phyloP scores from a whole-genome alignment of 2,113 vertebrate species.

The Xyrauchen texanus region DNA sequence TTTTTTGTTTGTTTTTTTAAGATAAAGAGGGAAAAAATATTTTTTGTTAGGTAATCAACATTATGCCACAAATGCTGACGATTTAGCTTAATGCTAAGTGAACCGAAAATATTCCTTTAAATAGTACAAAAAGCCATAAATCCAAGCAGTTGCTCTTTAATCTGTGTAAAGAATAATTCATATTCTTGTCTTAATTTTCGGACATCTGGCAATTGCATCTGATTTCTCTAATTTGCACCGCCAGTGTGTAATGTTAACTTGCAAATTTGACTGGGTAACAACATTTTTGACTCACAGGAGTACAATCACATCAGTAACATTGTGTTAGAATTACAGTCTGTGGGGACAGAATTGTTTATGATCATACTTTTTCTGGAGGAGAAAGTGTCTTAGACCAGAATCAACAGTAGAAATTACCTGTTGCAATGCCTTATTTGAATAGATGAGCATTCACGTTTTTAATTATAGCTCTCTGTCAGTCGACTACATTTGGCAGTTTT shows the following conservation, averaged over 20 bases:
- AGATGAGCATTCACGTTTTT: constrained; percentile 2
- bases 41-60: too few relatives aligned
- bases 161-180: not conserved
- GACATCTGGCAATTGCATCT: too few relatives aligned
- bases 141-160: not conserved
- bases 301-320: not conserved
- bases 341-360: constrained; percentile 6
- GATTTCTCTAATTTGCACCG: not conserved
- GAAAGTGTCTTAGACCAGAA: not conserved
- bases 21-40: too few relatives aligned
- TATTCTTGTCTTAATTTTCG: not conserved
- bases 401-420: not conserved
- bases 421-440: not conserved
- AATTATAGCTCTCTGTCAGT: not conserved
- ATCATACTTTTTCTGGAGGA: not conserved
- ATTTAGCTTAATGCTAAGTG: too few relatives aligned
- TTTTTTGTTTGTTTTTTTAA: too few relatives aligned
- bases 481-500: not conserved
- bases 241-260: not conserved
- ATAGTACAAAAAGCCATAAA: too few relatives aligned
- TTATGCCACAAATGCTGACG: too few relatives aligned
- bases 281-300: not conserved
- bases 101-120: too few relatives aligned
- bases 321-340: not conserved
- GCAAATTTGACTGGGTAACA: not conserved